phyloP scores from a whole-genome alignment of 92 coral and sea anemone species.

The Paragorgia papillata region DNA sequence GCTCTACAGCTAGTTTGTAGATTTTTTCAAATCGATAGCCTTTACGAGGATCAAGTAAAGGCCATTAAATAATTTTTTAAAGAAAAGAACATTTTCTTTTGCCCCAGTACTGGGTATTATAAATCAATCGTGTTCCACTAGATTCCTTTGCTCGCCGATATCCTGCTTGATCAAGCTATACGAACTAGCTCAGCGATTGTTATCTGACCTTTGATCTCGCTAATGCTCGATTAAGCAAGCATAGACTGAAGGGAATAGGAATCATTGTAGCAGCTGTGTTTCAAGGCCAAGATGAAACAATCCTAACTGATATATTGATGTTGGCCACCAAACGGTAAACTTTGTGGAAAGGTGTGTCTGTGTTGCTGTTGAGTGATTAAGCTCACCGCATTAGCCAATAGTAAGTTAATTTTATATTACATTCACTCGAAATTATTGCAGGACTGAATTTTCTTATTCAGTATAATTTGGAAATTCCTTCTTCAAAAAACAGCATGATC shows the following conservation, averaged over 20 bases:
- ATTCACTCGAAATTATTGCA: background rate
- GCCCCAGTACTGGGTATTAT: conserved; percentile 74
- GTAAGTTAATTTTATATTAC: conserved; percentile 37
- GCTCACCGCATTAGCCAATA: conserved; percentile 72
- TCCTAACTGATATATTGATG: conserved; percentile 50
- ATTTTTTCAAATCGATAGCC: conserved; percentile 57
- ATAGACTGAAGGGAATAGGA: conserved; percentile 48
- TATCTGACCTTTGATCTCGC: no score
- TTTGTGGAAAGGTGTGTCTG: conserved; percentile 35
- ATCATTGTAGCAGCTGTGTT: conserved; percentile 66
- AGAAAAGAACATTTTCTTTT: no score
- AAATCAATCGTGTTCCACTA: conserved; percentile 70
- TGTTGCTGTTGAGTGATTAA: conserved; percentile 62
- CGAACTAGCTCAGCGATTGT: conserved; percentile 58
- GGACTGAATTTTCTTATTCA: background rate
- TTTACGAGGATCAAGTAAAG: no score
- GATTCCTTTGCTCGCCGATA: conserved; percentile 58
- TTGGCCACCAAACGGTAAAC: conserved; percentile 47
- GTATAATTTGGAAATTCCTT: no score
- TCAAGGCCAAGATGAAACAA: no score
- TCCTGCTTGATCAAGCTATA: conserved; percentile 48
- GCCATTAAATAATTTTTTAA: no score
- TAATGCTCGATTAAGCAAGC: conserved; percentile 73
- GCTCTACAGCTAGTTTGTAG: conserved; percentile 17
- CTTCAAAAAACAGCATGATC: no score